phyloP scores from a whole-genome alignment of 92 coral and sea anemone genomes.

The Meandrina meandrites region DNA sequence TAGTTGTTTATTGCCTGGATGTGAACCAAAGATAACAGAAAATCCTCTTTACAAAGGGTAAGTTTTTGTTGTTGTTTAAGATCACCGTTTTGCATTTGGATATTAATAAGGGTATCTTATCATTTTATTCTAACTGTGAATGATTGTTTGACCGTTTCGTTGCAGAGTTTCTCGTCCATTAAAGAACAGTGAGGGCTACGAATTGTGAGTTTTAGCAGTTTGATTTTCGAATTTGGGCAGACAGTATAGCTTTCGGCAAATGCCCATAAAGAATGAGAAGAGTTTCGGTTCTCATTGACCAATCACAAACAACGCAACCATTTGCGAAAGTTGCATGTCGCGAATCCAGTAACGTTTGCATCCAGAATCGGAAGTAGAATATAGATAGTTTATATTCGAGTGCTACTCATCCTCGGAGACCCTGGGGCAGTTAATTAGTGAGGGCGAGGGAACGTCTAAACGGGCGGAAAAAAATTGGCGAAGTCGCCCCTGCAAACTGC shows the following conservation, averaged over 20 bases:
- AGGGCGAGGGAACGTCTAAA: too few relatives aligned
- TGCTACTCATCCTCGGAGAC: neutral
- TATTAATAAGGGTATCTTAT: neutral
- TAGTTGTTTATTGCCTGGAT: slow-evolving; percentile 18
- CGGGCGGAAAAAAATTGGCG: too few relatives aligned
- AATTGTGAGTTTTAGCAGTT: slow-evolving; percentile 17
- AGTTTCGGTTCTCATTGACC: neutral
- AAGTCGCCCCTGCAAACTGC: too few relatives aligned
- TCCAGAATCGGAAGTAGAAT: neutral
- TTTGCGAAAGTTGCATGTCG: neutral
- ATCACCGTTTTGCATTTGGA: neutral
- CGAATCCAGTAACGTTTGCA: neutral
- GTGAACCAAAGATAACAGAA: slow-evolving; percentile 52
- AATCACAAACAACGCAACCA: too few relatives aligned
- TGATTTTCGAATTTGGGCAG: neutral
- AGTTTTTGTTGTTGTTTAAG: neutral
- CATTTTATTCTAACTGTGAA: neutral
- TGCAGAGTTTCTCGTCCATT: slow-evolving; percentile 34
- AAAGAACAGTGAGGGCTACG: neutral
- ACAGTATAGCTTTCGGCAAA: neutral
- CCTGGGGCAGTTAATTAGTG: too few relatives aligned
- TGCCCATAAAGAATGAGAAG: neutral
- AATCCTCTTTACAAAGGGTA: slow-evolving; percentile 53
- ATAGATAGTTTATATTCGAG: neutral
- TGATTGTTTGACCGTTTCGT: neutral